Evolutionary conservation across 2,888 invertebrate genomes (phyloP).

Genomic region (Drosophila acutilabella): DNA sequence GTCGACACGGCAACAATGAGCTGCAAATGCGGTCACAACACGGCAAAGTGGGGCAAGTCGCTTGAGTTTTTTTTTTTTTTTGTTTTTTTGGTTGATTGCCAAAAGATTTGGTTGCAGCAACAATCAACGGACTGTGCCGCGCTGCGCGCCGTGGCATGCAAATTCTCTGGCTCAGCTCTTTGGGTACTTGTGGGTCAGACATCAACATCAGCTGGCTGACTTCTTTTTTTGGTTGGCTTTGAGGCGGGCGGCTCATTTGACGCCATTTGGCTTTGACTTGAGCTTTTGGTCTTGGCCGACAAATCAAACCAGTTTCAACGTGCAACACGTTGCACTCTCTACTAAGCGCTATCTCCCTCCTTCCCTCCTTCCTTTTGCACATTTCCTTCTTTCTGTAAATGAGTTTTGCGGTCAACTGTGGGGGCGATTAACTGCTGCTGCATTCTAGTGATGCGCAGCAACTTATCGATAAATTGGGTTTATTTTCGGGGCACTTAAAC

Average conservation of each 20-base stretch:
- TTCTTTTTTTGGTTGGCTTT: slow-evolving; percentile 18
- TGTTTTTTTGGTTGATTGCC: slow-evolving; percentile 20
- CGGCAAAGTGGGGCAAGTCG: slow-evolving; percentile 71
- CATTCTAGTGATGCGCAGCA: slow-evolving; percentile 6
- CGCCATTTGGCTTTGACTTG: slow-evolving; percentile 34
- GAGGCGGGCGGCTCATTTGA: slow-evolving; percentile 36
- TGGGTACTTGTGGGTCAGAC: slow-evolving; percentile 66
- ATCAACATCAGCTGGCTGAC: slow-evolving; percentile 10
- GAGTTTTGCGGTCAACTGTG: slow-evolving; percentile 62
- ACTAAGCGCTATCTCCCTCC: background rate
- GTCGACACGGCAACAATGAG: slow-evolving; percentile 31
- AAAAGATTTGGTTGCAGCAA: slow-evolving; percentile 38
- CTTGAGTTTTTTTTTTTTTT: background rate
- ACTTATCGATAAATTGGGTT: slow-evolving; percentile 14
- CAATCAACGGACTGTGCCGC: slow-evolving; percentile 12
- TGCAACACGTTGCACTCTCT: slow-evolving; percentile 20
- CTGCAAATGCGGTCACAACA: slow-evolving; percentile 67
- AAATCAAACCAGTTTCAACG: slow-evolving; percentile 64
- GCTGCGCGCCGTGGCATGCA: slow-evolving; percentile 47
- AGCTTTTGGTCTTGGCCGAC: slow-evolving; percentile 41
- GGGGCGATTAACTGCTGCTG: slow-evolving; percentile 5
- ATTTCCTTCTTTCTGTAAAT: slow-evolving; percentile 42
- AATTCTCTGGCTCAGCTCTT: slow-evolving; percentile 40
- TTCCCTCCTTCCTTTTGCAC: background rate
- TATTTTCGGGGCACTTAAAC: background rate